Evolutionary conservation across 2,797 vertebrate species (phyloP), one percentile per base, ranked within the genome.

Genomic region (Epinephelus coioides): DNA sequence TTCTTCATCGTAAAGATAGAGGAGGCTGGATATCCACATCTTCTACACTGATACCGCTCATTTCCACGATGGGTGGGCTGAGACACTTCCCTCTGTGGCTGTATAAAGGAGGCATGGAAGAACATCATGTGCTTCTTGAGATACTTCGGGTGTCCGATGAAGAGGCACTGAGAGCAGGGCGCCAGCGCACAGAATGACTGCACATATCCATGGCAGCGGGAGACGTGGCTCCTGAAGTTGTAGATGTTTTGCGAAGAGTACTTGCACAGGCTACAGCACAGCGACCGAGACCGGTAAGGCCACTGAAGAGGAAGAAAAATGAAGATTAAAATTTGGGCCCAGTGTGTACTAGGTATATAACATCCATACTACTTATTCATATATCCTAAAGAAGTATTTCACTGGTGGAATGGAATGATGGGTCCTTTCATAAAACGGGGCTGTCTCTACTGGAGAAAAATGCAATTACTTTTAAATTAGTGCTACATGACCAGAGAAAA

Each of bases 1-100:
- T 98, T 98, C 95, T 99, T 99, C 88, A 98, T 97, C 23, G 94
- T 96, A 76, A 98, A 99, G 90, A 99, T 95, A 8, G 98, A 85
- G 0, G 96, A 96, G 71, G 95, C 96, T 13, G 97, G 97, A 68
- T 96, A 97, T 27, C 95, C 95, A 83, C 98, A 99, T 82, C 94
- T 96, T 38, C 95, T 91, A 90, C 98, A 99, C 0, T 96, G 96
- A 76, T 98, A 99, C 53, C 95, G 94, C 60, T 95, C 94, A 2
- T 89, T 91, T 1, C 88, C 87, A 1, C 78, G 80, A n/a, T 93
- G 90, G 43, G 63, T 76, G 1, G 76, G 51, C 12, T 78, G 19
- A n/a, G 91, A 5, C 2, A 2, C 53, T 0, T 92, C 88, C 40
- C 76, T 88, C 11, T 60, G n/a, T 4, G 55, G 1, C 23, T 89